A percentile compares a stretch with the other conserved stretches of the same genome.
These are phyloP conservation scores for Venustaconcha ellipsiformis DNA, from an alignment of 1,140 invertebrate species.

Conservation along the genomic window DNA sequence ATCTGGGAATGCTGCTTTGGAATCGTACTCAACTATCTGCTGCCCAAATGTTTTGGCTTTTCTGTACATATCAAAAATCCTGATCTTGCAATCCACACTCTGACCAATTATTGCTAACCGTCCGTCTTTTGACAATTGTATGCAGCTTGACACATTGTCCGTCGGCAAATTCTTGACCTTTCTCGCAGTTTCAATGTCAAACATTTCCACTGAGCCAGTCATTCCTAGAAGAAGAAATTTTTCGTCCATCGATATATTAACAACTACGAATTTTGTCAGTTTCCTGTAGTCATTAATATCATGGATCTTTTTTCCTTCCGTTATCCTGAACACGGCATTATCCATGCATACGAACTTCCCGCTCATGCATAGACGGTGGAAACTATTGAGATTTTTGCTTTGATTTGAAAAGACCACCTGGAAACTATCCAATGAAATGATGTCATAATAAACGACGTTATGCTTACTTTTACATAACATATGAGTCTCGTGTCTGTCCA, in stretches of 20 bases:
- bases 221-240: slow-evolving; percentile 26
- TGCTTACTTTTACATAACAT: slow-evolving; percentile 19
- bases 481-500: slow-evolving; percentile 12
- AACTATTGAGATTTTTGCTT: not conserved
- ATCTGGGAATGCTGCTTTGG: slow-evolving; percentile 16
- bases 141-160: slow-evolving; percentile 5
- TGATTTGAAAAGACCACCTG: slow-evolving; percentile 12
- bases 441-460: slow-evolving; percentile 3
- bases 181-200: slow-evolving; percentile 8
- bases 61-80: slow-evolving; percentile 23
- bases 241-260: slow-evolving; percentile 17
- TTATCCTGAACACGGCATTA: slow-evolving; percentile 18
- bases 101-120: slow-evolving; percentile 17
- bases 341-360: slow-evolving; percentile 23
- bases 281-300: slow-evolving; percentile 26
- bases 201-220: slow-evolving; percentile 15
- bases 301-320: slow-evolving; percentile 18
- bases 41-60: slow-evolving; percentile 18
- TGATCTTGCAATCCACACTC: slow-evolving; percentile 17
- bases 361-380: slow-evolving; percentile 8
- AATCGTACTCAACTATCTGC: slow-evolving; percentile 17
- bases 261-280: slow-evolving; percentile 4
- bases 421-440: slow-evolving; percentile 16
- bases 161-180: slow-evolving; percentile 20
- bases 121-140: slow-evolving; percentile 17